Evolutionary conservation across 2,888 invertebrate genomes (phyloP).

Genomic region (Tachina grossa): DNA sequence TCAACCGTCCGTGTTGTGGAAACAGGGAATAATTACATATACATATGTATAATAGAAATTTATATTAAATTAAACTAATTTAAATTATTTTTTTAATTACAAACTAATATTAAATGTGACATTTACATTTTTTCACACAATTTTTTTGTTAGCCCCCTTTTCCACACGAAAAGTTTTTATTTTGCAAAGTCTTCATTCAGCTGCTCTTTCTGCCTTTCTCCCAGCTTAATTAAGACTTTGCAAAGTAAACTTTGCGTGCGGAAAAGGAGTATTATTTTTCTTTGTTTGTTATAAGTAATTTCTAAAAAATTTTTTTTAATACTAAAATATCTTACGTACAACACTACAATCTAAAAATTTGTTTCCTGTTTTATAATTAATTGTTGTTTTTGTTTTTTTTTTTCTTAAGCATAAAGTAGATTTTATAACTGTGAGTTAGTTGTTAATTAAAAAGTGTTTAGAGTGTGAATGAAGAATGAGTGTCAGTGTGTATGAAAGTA

Average conservation of each 20-base stretch:
- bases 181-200: too few relatives aligned
- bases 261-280: too few relatives aligned
- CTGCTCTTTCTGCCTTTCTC: too few relatives aligned
- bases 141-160: neutral
- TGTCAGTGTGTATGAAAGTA: constrained; percentile 24
- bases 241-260: too few relatives aligned
- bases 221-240: too few relatives aligned
- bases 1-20: too few relatives aligned
- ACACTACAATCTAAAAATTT: constrained; percentile 46
- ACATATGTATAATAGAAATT: too few relatives aligned
- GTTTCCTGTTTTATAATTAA: constrained; percentile 1
- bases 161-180: too few relatives aligned
- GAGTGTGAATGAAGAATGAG: neutral
- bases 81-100: too few relatives aligned
- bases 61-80: too few relatives aligned
- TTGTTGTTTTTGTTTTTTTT: constrained; percentile 7
- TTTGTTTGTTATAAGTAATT: constrained; percentile 5
- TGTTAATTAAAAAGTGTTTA: neutral
- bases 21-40: too few relatives aligned
- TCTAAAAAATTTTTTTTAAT: constrained; percentile 46
- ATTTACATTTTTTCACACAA: neutral
- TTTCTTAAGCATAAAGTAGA: neutral
- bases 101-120: constrained; percentile 31
- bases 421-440: constrained; percentile 18
- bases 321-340: constrained; percentile 52